Percentiles rank a stretch among this genome's conserved stretches.
Conservation (phyloP, 1,140 invertebrate genomes). For the Drosophila nigromelanica region DNA sequence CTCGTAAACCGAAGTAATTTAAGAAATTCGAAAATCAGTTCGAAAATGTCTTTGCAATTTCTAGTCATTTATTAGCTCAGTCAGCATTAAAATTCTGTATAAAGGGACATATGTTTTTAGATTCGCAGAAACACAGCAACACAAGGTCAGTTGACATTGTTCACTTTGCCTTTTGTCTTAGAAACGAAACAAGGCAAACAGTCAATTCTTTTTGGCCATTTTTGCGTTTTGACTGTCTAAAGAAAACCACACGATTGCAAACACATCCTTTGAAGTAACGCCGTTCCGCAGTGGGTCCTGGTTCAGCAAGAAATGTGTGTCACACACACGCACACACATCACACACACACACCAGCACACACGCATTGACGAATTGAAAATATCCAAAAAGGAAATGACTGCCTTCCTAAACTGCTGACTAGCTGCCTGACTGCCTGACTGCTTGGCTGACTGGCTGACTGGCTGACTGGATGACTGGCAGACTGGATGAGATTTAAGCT, state of each 20-base stretch:
- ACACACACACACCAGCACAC: too few species aligned
- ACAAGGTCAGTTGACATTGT: constrained; percentile 20
- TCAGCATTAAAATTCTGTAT: not conserved
- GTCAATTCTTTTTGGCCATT: constrained; percentile 19
- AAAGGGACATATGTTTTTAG: constrained; percentile 20
- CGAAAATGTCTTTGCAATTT: not conserved
- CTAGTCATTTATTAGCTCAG: not conserved
- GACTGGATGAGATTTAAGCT: constrained; percentile 39
- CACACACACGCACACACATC: constrained; percentile 44
- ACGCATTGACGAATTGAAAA: constrained; percentile 32
- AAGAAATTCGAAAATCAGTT: too few species aligned
- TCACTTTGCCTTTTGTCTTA: constrained; percentile 38
- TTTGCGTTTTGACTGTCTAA: constrained; percentile 22
- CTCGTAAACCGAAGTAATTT: too few species aligned
- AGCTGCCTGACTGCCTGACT: constrained; percentile 9
- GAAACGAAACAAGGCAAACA: constrained; percentile 7
- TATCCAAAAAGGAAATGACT: constrained; percentile 72
- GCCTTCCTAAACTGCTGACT: constrained; percentile 35
- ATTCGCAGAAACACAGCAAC: constrained; percentile 20
- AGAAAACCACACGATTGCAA: constrained; percentile 21
- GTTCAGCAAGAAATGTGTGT: constrained; percentile 64
- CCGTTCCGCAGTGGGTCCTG: constrained; percentile 43
- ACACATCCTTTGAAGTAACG: constrained; percentile 71
- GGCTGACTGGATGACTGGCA: not conserved
- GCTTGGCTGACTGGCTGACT: constrained; percentile 6